A percentile compares a stretch with the other conserved stretches of the same genome.
Evolutionary conservation across 2,113 vertebrate species (phyloP).

Genomic region (Sapayoa aenigma): DNA sequence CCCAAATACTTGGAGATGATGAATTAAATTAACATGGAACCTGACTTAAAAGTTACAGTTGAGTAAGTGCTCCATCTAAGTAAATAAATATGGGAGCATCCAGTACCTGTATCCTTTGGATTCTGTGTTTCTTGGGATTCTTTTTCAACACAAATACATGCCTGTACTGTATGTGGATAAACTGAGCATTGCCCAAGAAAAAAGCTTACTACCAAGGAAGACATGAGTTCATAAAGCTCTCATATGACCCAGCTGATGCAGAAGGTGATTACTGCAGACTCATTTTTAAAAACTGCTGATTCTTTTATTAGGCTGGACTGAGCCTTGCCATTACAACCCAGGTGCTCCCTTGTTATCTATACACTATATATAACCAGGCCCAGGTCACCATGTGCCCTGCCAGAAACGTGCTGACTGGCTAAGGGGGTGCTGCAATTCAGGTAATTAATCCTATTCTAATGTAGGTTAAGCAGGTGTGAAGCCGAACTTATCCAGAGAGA

Average conservation of each 20-base stretch:
- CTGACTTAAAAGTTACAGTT: background rate
- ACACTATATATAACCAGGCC: slow-evolving; percentile 27
- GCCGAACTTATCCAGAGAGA: slow-evolving; percentile 43
- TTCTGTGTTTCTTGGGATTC: background rate
- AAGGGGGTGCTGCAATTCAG: slow-evolving; percentile 47
- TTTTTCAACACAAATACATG: background rate
- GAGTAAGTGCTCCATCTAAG: background rate
- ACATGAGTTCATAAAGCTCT: background rate
- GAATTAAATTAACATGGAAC: background rate
- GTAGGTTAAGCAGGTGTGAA: slow-evolving; percentile 81
- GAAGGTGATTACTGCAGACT: background rate
- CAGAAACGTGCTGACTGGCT: slow-evolving; percentile 74
- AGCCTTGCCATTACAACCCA: slow-evolving; percentile 39
- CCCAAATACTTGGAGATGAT: background rate
- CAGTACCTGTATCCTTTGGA: background rate
- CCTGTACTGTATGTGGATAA: background rate
- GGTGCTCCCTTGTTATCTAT: slow-evolving; percentile 21
- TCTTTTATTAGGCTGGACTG: background rate
- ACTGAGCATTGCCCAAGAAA: background rate
- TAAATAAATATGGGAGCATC: background rate
- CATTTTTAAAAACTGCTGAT: slow-evolving; percentile 64
- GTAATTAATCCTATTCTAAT: slow-evolving; percentile 82
- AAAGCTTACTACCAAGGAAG: background rate
- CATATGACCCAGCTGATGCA: background rate
- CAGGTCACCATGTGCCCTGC: slow-evolving; percentile 68